Evolutionary conservation across 1,140 invertebrate species (phyloP).

Genomic region (Calosoma granatense): DNA sequence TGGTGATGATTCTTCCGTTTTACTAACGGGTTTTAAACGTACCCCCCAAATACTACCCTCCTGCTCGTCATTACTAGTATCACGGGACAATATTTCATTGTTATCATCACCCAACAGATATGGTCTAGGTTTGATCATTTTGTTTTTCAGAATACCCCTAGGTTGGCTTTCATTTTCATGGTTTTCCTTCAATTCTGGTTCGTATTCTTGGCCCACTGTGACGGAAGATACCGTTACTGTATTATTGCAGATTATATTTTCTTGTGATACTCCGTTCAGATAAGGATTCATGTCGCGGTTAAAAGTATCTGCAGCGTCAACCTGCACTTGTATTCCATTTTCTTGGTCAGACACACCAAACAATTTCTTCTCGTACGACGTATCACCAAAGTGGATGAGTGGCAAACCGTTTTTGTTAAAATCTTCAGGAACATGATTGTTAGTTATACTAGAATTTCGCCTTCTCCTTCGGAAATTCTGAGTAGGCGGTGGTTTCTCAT

Average conservation of each 20-base stretch:
- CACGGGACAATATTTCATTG: slow-evolving; percentile 25
- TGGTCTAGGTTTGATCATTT: slow-evolving; percentile 55
- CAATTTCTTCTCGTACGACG: slow-evolving; percentile 37
- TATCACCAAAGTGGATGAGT: slow-evolving; percentile 42
- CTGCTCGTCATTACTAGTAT: slow-evolving; percentile 18
- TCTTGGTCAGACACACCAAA: slow-evolving; percentile 20
- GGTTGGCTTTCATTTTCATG: slow-evolving; percentile 40
- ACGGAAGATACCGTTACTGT: slow-evolving; percentile 15
- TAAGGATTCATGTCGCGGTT: neutral
- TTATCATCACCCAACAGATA: slow-evolving; percentile 54
- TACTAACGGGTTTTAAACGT: slow-evolving; percentile 30
- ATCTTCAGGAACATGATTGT: slow-evolving; percentile 20
- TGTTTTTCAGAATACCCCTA: slow-evolving; percentile 60
- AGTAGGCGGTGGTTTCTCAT: slow-evolving; percentile 71
- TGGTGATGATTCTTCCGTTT: slow-evolving; percentile 21
- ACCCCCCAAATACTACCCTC: slow-evolving; percentile 38
- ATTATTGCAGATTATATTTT: slow-evolving; percentile 15
- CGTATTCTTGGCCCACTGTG: slow-evolving; percentile 20
- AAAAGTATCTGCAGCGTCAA: neutral
- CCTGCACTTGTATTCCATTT: too few relatives aligned
- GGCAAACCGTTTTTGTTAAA: slow-evolving; percentile 33
- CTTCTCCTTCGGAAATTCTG: slow-evolving; percentile 61
- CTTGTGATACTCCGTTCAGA: slow-evolving; percentile 8
- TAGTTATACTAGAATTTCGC: slow-evolving; percentile 30
- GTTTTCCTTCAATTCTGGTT: slow-evolving; percentile 33